Evolutionary conservation across 2,888 invertebrate species (phyloP), one percentile per base, ranked within the genome.

Genomic region (Catocala sponsa): DNA sequence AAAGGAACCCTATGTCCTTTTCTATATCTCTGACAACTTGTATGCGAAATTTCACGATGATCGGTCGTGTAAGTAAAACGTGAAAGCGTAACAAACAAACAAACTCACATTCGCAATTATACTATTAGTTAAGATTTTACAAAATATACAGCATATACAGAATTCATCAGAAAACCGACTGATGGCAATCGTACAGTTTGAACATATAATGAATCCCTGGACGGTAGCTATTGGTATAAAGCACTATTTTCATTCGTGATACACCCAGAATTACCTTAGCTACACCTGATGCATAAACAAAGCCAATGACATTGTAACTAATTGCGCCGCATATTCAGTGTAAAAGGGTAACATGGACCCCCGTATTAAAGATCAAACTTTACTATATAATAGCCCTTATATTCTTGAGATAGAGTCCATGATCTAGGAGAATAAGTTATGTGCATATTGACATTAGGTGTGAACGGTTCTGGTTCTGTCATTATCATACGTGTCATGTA

Each of bases 401-500:
- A 0, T 0, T 10, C 0, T 1, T 35, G 0, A 0, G 57, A 70
- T 82, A 82, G 67, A 65, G 67, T 43, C 41, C 44, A 43, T 33
- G 52, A 32, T 57, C 57, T 42, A 50, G 53, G 55, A 62, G 42
- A 48, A 55, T 79, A 82, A 85, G 81, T 79, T 82, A 85, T 83
- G 78, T 75, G 73, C 78, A 78, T 79, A 70, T 47, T 76, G 71
- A 75, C 75, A 77, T 74, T 75, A 84, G 76, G 82, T 78, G 82
- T 68, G 77, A 79, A 79, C 68, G 70, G 70, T 77, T 76, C 68
- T 79, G 53, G 74, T 79, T 59, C 73, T 77, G 66, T 72, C 75
- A 85, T 85, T 84, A 82, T 67, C 70, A 65, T 48, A 49, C 13
- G 43, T 43, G 43, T 46, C 7, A 13, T 46, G 15, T 12, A 7